Percentiles rank a stretch among this genome's conserved stretches.
These are phyloP conservation scores for Temnopleurus reevesii DNA, from an alignment of 53 echinoderm and acorn worm genomes.

Conservation along the genomic window DNA sequence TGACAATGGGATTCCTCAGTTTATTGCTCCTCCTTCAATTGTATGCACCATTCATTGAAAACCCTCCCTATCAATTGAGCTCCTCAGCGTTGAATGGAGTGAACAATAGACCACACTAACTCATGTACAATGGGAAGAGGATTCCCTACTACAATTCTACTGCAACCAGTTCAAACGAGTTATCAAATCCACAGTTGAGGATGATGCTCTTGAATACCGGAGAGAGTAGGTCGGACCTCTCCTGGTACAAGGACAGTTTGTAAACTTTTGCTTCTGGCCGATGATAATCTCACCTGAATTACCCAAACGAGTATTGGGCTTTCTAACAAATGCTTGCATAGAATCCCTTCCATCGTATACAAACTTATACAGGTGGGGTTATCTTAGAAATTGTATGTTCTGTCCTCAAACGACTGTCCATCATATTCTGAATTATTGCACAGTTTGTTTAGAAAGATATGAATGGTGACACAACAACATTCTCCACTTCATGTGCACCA, in stretches of 20 bases:
- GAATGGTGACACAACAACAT: background rate
- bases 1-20: background rate
- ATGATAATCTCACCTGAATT: background rate
- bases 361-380: background rate
- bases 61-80: background rate
- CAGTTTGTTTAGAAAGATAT: background rate
- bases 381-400: background rate
- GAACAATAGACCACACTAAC: background rate
- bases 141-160: slow-evolving; percentile 27
- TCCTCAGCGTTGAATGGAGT: background rate
- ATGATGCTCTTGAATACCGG: background rate
- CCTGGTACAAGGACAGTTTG: background rate
- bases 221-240: background rate
- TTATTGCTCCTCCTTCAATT: background rate
- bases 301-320: background rate
- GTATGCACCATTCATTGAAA: background rate
- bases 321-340: background rate
- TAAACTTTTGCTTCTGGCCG: background rate
- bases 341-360: background rate
- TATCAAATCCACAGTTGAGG: background rate
- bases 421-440: background rate
- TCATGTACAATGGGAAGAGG: slow-evolving; percentile 14
- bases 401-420: background rate
- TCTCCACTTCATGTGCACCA: background rate
- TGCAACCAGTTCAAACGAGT: slow-evolving; percentile 29